Percentiles rank a stretch among this genome's conserved stretches.
These are phyloP conservation scores for Spisula subtruncata DNA, from an alignment of 2,888 invertebrate species.

Conservation along the genomic window DNA sequence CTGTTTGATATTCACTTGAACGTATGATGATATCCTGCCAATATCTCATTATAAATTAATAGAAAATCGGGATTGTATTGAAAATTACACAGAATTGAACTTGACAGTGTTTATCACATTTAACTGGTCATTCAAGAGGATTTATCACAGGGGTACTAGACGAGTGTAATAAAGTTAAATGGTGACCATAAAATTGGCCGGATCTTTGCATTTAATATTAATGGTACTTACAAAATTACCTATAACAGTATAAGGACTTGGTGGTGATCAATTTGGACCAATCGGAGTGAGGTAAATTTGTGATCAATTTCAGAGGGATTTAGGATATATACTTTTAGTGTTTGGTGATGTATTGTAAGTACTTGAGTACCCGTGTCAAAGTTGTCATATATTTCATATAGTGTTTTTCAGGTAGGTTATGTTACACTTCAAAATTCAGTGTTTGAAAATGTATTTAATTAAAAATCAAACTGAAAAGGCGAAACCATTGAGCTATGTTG, in stretches of 20 bases:
- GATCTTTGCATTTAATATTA: neutral
- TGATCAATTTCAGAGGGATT: neutral
- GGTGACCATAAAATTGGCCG: neutral
- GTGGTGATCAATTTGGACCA: neutral
- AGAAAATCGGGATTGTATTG: neutral
- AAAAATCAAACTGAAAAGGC: neutral
- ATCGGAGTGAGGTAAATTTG: neutral
- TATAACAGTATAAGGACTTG: neutral
- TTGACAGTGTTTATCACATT: neutral
- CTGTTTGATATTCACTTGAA: neutral
- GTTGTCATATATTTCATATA: neutral
- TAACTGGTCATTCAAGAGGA: neutral
- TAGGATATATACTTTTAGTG: neutral
- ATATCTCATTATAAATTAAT: constrained; percentile 9
- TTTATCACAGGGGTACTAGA: neutral
- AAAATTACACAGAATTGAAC: constrained; percentile 5
- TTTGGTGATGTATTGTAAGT: neutral
- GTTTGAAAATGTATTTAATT: neutral
- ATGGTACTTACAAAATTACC: neutral
- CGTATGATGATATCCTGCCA: neutral
- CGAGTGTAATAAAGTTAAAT: neutral
- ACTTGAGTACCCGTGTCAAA: neutral
- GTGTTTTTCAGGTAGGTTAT: no score
- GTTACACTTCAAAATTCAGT: neutral
- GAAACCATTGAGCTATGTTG: neutral